Evolutionary conservation across 2,113 vertebrate species (phyloP).

Genomic region (Tapirus terrestris): DNA sequence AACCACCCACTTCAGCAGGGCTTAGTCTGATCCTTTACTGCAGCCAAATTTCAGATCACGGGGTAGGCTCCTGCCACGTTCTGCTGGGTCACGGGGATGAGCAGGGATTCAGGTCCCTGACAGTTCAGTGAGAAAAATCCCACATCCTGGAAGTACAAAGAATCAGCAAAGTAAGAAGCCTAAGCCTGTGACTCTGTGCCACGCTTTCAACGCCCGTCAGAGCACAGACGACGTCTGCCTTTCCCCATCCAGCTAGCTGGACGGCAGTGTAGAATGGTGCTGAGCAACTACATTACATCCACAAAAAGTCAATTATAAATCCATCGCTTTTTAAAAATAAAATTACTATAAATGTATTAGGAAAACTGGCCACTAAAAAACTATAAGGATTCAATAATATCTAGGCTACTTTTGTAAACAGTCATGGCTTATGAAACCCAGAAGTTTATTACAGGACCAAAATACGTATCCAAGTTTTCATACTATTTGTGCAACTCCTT

Average conservation of each 20-base stretch:
- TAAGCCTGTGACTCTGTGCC: rapidly evolving
- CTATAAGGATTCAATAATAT: background rate
- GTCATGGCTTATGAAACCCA: rapidly evolving
- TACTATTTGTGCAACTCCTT: rapidly evolving
- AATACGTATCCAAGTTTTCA: background rate
- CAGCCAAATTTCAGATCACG: rapidly evolving
- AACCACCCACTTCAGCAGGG: background rate
- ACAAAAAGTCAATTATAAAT: rapidly evolving
- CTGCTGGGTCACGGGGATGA: rapidly evolving
- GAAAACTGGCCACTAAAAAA: background rate
- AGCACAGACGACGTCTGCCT: rapidly evolving
- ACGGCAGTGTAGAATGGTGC: rapidly evolving
- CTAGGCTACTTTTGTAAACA: background rate
- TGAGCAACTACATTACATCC: rapidly evolving
- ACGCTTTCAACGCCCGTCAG: rapidly evolving
- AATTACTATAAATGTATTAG: background rate
- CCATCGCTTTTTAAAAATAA: background rate
- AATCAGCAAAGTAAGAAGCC: background rate
- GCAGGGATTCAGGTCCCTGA: background rate
- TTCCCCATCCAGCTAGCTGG: rapidly evolving
- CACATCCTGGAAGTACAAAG: background rate
- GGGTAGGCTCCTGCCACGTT: rapidly evolving
- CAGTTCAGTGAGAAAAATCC: no score
- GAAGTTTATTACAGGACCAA: background rate
- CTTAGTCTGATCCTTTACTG: background rate